These are phyloP conservation scores for Notoglanidium macrostoma DNA, from an alignment of 2,797 vertebrate species.

Conservation along the genomic window DNA sequence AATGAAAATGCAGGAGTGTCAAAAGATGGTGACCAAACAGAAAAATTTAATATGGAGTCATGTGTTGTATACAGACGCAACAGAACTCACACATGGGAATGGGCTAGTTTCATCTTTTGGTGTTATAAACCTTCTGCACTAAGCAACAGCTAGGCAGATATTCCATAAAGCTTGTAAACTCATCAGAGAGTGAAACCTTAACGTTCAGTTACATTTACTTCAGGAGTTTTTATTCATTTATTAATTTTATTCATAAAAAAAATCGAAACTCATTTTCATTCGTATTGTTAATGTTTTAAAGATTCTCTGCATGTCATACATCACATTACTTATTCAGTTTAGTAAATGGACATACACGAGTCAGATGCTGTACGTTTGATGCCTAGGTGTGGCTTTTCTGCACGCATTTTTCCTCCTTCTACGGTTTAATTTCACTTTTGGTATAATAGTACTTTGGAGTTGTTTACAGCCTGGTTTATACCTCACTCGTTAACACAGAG, in stretches of 20 bases:
- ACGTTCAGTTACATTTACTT: neutral
- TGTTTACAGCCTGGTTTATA: neutral
- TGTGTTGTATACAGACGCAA: neutral
- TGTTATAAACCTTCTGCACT: neutral
- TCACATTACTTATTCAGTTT: neutral
- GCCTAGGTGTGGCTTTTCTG: neutral
- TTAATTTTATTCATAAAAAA: neutral
- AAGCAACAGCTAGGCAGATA: neutral
- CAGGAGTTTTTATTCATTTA: neutral
- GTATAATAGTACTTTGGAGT: too few species aligned
- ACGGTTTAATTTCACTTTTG: neutral
- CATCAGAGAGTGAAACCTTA: neutral
- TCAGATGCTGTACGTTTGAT: neutral
- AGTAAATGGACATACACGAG: neutral
- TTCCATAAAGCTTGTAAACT: neutral
- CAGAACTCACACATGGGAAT: neutral
- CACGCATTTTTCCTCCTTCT: neutral
- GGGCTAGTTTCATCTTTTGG: neutral
- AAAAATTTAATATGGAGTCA: neutral
- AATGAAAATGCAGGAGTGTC: neutral
- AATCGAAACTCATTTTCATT: neutral
- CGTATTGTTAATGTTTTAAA: neutral
- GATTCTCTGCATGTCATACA: neutral
- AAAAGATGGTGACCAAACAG: neutral
- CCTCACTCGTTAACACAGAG: neutral